Base-by-base conservation (phyloP, 2,113 vertebrate genomes). In the Kobus ellipsiprymnus region DNA sequence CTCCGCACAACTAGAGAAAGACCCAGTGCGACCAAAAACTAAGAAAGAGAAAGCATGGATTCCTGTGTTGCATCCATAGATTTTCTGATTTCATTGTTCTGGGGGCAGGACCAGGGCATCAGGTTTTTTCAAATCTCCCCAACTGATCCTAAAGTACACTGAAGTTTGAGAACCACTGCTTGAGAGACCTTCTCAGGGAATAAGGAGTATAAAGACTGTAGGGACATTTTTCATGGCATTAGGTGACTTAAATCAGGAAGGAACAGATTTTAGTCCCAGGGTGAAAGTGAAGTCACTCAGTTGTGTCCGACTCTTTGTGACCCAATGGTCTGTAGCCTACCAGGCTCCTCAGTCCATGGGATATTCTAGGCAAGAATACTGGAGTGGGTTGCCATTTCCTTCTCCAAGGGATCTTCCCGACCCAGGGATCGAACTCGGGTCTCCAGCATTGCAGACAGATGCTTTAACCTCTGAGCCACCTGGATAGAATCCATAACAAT, bases 171-270 rank as follows among this genome's bases (percentile, higher is more conserved):
- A 94, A 81, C 16, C 46, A 64, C 36, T 44, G 62, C 62, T 55
- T 81, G 44, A 80, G 60, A 87, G 44, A n/a, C 29, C 40, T 84
- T 90, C 57, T 87, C 82, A 90, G 33, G 54, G 54, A 94, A 83
- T 67, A 87, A 46, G 25, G 33, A 67, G 27, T 78, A 40, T n/a
- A 67, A 82, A 59, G 21, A 44, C 15, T 82, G 27, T 67, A 87
- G 60, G 60, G 27, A 74, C 27, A 88, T 81, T 95, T 87, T 97
- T 80, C 30, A 97, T 2, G 96, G 50, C 46, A 91, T 60, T 91
- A 57, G 27, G 36, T 93, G 55, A 97, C 87, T 40, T 83, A 23
- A 57, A 87, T 86, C 60, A 78, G 57, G 48, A 92, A 90, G 33
- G 36, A 92, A 93, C 80, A 96, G 64, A 90, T 67, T 90, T 84